Evolutionary conservation across 2,797 vertebrate genomes (phyloP), one percentile per base, ranked within the genome.

Genomic region (Taeniopygia guttata): DNA sequence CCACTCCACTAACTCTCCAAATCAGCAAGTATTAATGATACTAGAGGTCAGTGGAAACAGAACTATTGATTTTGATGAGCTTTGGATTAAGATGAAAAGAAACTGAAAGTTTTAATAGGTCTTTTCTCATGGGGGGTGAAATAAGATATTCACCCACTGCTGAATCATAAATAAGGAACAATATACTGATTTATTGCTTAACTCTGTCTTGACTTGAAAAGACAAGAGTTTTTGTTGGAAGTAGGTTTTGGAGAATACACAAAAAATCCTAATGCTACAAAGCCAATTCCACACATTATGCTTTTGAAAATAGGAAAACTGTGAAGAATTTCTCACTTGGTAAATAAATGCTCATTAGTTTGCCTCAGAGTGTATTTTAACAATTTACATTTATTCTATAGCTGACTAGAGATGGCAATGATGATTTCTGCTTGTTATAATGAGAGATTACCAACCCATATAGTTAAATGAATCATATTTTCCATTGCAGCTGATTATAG

Each of bases 81-180:
- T 91, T 89, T 67, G 42, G 60, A 77, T 91, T 82, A 84, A 91
- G 80, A 94, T 73, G 52, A 89, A 84, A 94, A 63, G 58, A 70
- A 88, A 64, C 26, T 34, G 21, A 13, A 93, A 81, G 45, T 88
- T 88, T 79, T 79, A 79, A 60, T n/a, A 49, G 8, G 22, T 38
- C 18, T 42, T 81, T 95, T 91, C 77, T 55, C 49, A 16, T 13
- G 5, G 27, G 2, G 10, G 3, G 2, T 23, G 8, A 9, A 70
- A 64, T 66, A 95, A 86, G 29, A 43, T 86, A 82, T 91, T 88
- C 34, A 87, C 11, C 17, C 27, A 77, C 6, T 82, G 16, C 18
- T 60, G 40, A 93, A 88, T 84, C 51, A 55, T 49, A 96, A 87
- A 84, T 60, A 69, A 69, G 51, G 13, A 82, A 10, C 12, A 59